Percentiles rank a stretch among this genome's conserved stretches.
Evolutionary conservation across 2,113 vertebrate species (phyloP).

Genomic region (Acinonyx jubatus): DNA sequence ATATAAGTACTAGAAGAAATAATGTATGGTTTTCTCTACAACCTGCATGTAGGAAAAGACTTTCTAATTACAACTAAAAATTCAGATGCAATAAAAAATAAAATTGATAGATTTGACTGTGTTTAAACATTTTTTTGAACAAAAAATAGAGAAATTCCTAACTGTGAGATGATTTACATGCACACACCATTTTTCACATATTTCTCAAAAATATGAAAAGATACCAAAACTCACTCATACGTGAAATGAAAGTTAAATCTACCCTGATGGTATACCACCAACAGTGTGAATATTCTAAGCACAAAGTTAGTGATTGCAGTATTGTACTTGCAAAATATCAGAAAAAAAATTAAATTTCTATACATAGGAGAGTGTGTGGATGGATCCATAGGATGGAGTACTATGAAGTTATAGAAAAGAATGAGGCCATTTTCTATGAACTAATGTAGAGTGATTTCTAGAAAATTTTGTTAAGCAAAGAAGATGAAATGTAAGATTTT

Average conservation of each 20-base stretch:
- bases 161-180: neutral
- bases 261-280: neutral
- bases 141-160: neutral
- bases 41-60: neutral
- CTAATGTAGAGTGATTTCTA: neutral
- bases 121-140: neutral
- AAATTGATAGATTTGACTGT: neutral
- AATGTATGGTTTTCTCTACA: neutral
- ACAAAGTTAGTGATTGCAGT: neutral
- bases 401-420: neutral
- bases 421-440: neutral
- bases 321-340: neutral
- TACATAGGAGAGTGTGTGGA: neutral
- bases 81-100: neutral
- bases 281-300: neutral
- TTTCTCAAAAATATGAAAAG: constrained; percentile 12
- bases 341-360: neutral
- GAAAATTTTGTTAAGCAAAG: neutral
- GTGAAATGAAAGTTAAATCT: neutral
- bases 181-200: neutral
- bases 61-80: neutral
- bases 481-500: neutral
- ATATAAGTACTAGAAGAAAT: neutral
- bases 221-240: neutral
- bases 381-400: neutral